Conservation (phyloP, 1,140 invertebrate genomes). For the Papilio helenus region DNA sequence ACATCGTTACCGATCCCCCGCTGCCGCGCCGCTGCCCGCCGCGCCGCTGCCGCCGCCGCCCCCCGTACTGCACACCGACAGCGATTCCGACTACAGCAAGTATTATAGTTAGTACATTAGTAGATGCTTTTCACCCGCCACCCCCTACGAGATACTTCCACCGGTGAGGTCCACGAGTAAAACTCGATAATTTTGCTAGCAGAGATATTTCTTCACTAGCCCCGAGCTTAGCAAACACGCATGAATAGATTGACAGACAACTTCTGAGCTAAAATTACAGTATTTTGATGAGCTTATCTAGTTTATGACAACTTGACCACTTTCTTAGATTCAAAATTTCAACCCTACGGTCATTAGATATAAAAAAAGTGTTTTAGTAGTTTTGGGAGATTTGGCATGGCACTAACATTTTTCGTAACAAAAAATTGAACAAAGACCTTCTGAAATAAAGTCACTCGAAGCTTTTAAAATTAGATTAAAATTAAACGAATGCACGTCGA, state of each 20-base stretch:
- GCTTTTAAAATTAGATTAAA: neutral
- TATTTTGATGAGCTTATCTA: constrained; percentile 10
- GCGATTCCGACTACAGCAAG: constrained; percentile 81
- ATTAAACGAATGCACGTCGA: neutral
- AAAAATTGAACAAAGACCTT: neutral
- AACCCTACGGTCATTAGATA: neutral
- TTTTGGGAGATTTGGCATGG: neutral
- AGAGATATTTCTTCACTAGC: constrained; percentile 33
- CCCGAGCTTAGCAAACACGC: constrained; percentile 44
- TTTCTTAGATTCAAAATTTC: constrained; percentile 1
- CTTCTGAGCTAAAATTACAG: neutral
- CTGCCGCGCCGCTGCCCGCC: constrained; percentile 21
- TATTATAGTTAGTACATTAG: constrained; percentile 80
- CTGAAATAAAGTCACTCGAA: neutral
- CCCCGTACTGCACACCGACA: constrained; percentile 56
- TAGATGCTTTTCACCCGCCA: constrained; percentile 73
- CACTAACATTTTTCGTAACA: neutral
- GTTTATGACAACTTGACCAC: neutral
- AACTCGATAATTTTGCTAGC: constrained; percentile 27
- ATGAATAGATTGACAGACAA: constrained; percentile 35
- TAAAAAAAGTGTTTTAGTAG: neutral
- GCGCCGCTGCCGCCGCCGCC: constrained; percentile 44
- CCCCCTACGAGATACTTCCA: constrained; percentile 51
- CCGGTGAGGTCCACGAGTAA: constrained; percentile 49
- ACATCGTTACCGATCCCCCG: too few relatives aligned